phyloP scores from a whole-genome alignment of 1,140 invertebrate species.

The Colletes gigas region DNA sequence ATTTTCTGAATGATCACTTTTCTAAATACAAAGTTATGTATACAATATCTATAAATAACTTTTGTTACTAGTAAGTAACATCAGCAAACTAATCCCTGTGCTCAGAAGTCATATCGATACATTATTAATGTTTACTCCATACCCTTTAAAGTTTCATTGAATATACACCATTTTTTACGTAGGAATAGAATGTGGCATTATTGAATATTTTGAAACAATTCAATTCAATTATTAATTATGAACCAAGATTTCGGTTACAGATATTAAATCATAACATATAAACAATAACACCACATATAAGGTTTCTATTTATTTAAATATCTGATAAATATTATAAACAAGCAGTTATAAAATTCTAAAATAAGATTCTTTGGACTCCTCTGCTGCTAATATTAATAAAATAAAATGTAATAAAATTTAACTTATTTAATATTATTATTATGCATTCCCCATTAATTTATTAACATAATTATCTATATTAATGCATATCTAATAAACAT shows the following conservation, averaged over 20 bases:
- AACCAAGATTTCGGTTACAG: neutral
- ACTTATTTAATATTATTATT: conserved; percentile 21
- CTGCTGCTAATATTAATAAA: neutral
- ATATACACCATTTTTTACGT: neutral
- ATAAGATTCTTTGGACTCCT: neutral
- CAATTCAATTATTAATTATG: neutral
- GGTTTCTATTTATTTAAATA: neutral
- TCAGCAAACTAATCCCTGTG: conserved; percentile 39
- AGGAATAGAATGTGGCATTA: neutral
- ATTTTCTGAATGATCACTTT: conserved; percentile 16
- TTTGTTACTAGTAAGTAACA: neutral
- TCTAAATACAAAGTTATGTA: conserved; percentile 13
- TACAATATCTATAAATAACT: conserved; percentile 5
- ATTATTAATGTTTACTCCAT: conserved; percentile 20
- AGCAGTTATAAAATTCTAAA: neutral
- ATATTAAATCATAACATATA: neutral
- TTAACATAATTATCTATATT: conserved; percentile 12
- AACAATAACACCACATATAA: conserved; percentile 18
- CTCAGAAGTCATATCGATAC: neutral
- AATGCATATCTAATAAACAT: conserved; percentile 5
- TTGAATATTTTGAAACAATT: neutral
- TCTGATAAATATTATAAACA: neutral
- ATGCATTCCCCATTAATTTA: conserved; percentile 23
- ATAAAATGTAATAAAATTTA: conserved; percentile 16
- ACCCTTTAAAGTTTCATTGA: conserved; percentile 3